Evolutionary conservation across 2,113 vertebrate species (phyloP), one percentile per base, ranked within the genome.

Genomic region (Lota lota): DNA sequence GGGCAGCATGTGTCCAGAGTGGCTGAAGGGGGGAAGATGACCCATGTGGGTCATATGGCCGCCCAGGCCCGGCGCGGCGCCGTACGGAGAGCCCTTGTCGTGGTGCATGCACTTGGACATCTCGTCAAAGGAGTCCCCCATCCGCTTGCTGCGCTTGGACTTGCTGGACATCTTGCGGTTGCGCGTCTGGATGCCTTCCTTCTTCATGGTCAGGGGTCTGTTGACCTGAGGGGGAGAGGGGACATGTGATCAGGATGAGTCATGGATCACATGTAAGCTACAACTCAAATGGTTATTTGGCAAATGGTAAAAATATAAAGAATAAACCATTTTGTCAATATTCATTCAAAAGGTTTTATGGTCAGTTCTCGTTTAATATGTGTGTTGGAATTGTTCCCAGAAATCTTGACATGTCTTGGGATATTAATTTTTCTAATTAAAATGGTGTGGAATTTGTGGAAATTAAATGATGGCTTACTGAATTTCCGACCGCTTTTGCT

Each of bases 101-200:
- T 98, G 96, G 68, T 98, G 96, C 97, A 98, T 95, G 83, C 95
- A 96, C 87, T 97, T 98, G 78, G 96, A 94, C n/a, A 98, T 91
- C 93, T 99, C 97, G 59, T 99, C 97, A 40, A 95, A 98, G 80
- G 95, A 92, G 50, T 99, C 97, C 0, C 93, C 87, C 7, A 89
- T 91, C 81, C 97, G 95, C 83, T 95, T 97, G 93, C 88, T 94
- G 87, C 97, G 95, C 94, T 99, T 99, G 88, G 96, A 97, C 85
- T 99, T 99, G 94, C 94, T 98, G 86, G 97, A 99, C 97, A 99
- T 99, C 90, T 99, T 99, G 90, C 97, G 93, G 90, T 99, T 99
- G 79, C 97, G 93, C 22, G 97, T 99, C 93, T 99, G 97, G 85
- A 99, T 99, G 69, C 97, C 97, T 85, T 99, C 97, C 86, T 99